phyloP scores from a whole-genome alignment of 1,140 invertebrate species.

The Pachyrhynchus sulphureomaculatus region DNA sequence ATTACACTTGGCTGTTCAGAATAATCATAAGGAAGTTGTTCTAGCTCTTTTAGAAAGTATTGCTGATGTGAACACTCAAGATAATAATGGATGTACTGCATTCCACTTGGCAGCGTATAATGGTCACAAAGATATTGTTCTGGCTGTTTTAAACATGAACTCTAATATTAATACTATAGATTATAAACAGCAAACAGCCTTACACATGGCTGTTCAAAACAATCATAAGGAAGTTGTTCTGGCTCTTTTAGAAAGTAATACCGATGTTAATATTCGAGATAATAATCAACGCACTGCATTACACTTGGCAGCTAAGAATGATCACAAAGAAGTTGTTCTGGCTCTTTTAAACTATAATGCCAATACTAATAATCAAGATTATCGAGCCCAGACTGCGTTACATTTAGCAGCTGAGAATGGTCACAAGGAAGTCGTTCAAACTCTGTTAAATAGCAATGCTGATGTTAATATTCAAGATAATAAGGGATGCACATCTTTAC shows the following conservation, averaged over 20 bases:
- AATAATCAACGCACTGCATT: background rate
- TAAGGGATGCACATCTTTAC: background rate
- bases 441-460: background rate
- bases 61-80: background rate
- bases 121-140: background rate
- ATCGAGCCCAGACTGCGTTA: background rate
- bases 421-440: background rate
- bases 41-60: too few relatives aligned
- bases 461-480: background rate
- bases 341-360: background rate
- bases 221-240: background rate
- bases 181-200: background rate
- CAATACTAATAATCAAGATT: background rate
- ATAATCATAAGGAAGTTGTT: background rate
- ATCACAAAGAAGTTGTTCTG: background rate
- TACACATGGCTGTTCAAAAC: background rate
- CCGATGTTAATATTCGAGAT: background rate
- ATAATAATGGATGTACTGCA: background rate
- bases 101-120: conserved; percentile 7
- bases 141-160: background rate
- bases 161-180: background rate
- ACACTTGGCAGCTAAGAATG: background rate
- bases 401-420: conserved; percentile 3
- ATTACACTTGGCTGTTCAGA: too few relatives aligned
- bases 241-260: background rate